phyloP scores from a whole-genome alignment of 2,888 invertebrate species.

The Drosophila macrospina region DNA sequence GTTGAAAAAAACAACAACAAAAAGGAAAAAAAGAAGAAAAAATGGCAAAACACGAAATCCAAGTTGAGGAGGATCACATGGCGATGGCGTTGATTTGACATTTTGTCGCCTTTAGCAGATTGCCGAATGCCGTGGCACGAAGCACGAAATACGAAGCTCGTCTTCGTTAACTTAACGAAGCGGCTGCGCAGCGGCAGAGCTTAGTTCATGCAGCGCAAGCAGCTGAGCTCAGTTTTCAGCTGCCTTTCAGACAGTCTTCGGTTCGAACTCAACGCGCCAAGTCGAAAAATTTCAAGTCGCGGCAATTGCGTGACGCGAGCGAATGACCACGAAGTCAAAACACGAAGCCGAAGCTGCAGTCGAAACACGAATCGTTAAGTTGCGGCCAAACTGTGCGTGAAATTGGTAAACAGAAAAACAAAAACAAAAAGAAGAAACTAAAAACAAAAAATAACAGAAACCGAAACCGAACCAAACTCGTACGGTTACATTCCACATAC shows the following conservation, averaged over 20 bases:
- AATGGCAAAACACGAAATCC: conserved; percentile 15
- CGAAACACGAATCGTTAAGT: conserved; percentile 26
- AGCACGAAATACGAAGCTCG: conserved; percentile 1
- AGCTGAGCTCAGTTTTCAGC: conserved; percentile 28
- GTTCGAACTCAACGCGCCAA: conserved; percentile 62
- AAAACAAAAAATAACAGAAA: conserved; percentile 29
- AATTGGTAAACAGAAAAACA: conserved; percentile 67
- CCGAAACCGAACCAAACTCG: conserved; percentile 32
- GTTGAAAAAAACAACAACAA: conserved; percentile 38
- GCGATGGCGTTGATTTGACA: conserved; percentile 66
- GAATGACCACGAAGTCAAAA: conserved; percentile 11
- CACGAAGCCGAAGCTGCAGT: conserved; percentile 27
- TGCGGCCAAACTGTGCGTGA: conserved; percentile 70
- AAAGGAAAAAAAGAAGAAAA: conserved; percentile 1
- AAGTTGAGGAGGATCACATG: conserved; percentile 50
- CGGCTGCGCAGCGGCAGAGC: conserved; percentile 16
- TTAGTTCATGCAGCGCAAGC: conserved; percentile 11
- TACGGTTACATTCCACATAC: conserved; percentile 42
- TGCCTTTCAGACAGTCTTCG: conserved; percentile 65
- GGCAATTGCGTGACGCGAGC: conserved; percentile 12
- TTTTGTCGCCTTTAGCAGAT: conserved; percentile 69
- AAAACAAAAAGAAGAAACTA: conserved; percentile 34
- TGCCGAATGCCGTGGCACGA: conserved; percentile 25
- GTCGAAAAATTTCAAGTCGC: conserved; percentile 41
- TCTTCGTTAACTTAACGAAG: conserved; percentile 15